Percentiles rank a stretch among this genome's conserved stretches.
Conservation (phyloP, 2,888 invertebrate species). For the Taenaris catops region DNA sequence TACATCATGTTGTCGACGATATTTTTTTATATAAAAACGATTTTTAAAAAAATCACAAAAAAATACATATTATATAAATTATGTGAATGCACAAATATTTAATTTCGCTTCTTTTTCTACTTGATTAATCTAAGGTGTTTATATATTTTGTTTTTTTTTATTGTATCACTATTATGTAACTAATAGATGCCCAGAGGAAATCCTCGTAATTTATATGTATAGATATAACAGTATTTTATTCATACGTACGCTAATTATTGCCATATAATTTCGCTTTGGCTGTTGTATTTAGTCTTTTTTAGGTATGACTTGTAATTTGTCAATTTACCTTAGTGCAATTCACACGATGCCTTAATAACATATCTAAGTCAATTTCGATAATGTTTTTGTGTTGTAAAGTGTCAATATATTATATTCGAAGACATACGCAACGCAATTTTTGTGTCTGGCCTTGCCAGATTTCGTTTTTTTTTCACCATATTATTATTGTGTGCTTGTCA, state of each 20-base stretch:
- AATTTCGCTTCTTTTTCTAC: constrained; percentile 54
- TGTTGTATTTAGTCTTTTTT: constrained; percentile 70
- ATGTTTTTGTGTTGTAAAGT: constrained; percentile 49
- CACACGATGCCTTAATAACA: constrained; percentile 79
- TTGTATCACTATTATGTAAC: too few relatives aligned
- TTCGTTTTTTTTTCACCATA: constrained; percentile 33
- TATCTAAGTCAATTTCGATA: constrained; percentile 77
- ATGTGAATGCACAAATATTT: constrained; percentile 71
- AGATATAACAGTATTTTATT: constrained; percentile 40
- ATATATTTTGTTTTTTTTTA: constrained; percentile 66
- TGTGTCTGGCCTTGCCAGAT: constrained; percentile 38
- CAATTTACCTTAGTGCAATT: constrained; percentile 74
- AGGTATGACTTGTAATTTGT: constrained; percentile 44
- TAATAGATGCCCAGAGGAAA: too few relatives aligned
- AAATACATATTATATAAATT: constrained; percentile 46
- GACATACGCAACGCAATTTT: constrained; percentile 12
- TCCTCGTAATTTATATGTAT: too few relatives aligned
- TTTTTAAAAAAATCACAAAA: constrained; percentile 59
- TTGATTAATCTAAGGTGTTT: constrained; percentile 58
- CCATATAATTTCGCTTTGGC: constrained; percentile 74
- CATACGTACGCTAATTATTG: constrained; percentile 36
- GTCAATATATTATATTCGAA: constrained; percentile 20
- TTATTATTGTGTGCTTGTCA: constrained; percentile 61
- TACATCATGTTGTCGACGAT: too few relatives aligned
- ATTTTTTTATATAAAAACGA: constrained; percentile 58